phyloP scores from a whole-genome alignment of 2,888 invertebrate genomes.

The Tetanocera ferruginea region DNA sequence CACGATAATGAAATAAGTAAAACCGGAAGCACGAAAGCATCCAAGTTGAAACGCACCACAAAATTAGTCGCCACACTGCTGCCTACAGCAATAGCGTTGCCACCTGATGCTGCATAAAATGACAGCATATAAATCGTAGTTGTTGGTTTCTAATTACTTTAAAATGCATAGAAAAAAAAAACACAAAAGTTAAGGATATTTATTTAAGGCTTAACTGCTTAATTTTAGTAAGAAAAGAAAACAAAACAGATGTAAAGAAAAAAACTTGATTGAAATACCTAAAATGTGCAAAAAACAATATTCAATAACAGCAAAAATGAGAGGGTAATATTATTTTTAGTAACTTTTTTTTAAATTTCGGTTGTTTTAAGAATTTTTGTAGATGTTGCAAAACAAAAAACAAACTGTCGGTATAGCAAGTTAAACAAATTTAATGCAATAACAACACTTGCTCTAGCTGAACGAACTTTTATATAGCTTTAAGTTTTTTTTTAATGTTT shows the following conservation, averaged over 20 bases:
- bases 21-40: neutral
- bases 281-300: conserved; percentile 26
- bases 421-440: too few relatives aligned
- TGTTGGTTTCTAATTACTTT: neutral
- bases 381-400: neutral
- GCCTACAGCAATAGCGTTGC: conserved; percentile 1
- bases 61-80: neutral
- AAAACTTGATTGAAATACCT: neutral
- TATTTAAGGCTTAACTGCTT: too few relatives aligned
- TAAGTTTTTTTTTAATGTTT: too few relatives aligned
- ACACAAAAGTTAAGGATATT: too few relatives aligned
- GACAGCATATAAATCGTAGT: neutral
- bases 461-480: too few relatives aligned
- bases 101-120: neutral
- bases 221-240: too few relatives aligned
- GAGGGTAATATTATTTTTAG: neutral
- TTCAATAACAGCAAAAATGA: conserved; percentile 6
- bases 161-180: neutral
- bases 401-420: too few relatives aligned
- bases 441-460: too few relatives aligned
- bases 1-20: neutral
- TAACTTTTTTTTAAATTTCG: neutral
- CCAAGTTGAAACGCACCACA: neutral
- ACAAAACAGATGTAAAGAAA: too few relatives aligned
- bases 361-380: neutral